A percentile compares a stretch with the other conserved stretches of the same genome.
phyloP scores from a whole-genome alignment of 2,888 invertebrate genomes.

The Heliconius ismenius region DNA sequence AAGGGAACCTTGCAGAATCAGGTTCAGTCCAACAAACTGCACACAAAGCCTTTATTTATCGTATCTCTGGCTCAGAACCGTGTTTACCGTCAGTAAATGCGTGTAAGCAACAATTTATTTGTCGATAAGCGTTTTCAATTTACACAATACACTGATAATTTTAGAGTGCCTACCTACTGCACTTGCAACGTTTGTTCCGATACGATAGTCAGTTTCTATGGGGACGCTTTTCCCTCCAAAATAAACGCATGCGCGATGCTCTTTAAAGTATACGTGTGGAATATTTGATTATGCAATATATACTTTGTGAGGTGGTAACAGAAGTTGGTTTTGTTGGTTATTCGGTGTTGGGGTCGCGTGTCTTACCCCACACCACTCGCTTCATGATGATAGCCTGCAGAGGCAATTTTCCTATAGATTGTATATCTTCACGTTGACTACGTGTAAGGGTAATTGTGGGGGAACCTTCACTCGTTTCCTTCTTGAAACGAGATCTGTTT shows the following conservation, averaged over 20 bases:
- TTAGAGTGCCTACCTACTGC: constrained; percentile 35
- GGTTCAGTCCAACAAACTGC: constrained; percentile 54
- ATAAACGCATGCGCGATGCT: constrained; percentile 71
- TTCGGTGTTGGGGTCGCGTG: constrained; percentile 57
- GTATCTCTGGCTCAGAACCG: constrained; percentile 45
- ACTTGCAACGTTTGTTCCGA: constrained; percentile 30
- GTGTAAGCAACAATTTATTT: constrained; percentile 51
- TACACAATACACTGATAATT: constrained; percentile 40
- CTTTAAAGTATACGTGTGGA: constrained; percentile 31
- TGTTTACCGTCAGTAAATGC: constrained; percentile 50
- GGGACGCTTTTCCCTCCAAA: constrained; percentile 79
- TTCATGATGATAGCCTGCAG: constrained; percentile 68
- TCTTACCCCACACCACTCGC: constrained; percentile 59
- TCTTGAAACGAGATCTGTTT: constrained; percentile 56
- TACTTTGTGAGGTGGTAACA: constrained; percentile 22
- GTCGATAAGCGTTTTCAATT: constrained; percentile 48
- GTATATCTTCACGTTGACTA: constrained; percentile 50
- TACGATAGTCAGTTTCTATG: constrained; percentile 58
- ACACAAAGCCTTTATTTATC: constrained; percentile 57
- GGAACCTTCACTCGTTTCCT: constrained; percentile 64
- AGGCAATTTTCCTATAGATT: constrained; percentile 73
- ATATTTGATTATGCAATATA: constrained; percentile 31
- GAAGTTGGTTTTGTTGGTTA: constrained; percentile 21
- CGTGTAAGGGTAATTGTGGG: constrained; percentile 56
- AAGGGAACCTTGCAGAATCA: constrained; percentile 54